Base-by-base conservation (phyloP, 2,888 invertebrate genomes). In the Watsonalla cultraria region DNA sequence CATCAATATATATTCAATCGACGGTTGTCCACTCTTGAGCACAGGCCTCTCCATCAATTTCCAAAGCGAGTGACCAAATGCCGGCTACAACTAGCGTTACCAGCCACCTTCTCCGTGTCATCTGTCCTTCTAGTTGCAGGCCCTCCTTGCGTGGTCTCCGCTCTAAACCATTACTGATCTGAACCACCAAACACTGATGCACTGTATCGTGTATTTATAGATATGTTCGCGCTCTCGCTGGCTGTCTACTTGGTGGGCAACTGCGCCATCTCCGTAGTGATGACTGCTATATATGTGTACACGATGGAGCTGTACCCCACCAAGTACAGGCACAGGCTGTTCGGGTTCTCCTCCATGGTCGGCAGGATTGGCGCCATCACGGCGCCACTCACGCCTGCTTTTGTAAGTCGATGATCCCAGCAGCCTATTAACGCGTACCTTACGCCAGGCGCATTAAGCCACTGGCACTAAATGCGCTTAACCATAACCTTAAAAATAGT, bases 281-380 rank as follows among this genome's bases (percentile, higher is more conserved):
- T 92, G 65, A 89, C 92, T 45, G 83, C 91, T 5, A 68, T 93
- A 47, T 93, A 93, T 72, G 85, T 93, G 59, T 92, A 91, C 66
- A 92, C 93, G 1, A 86, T 93, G 7, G 94, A 94, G 78, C 81
- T 94, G 67, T 94, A 93, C 70, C 94, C 93, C 0, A 94, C 93
- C 14, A 90, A 86, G 62, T 80, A 92, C 24, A 84, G 93, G 5
- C 92, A 93, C 69, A 92, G 92, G 24, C 78, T 93, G 47, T 82
- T 93, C 49, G 92, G 92, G 0, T 84, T 92, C 52, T 93, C 93
- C 64, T 93, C 93, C 11, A 93, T 93, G 92, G 84, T 93, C 61
- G 94, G 93, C 5, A 84, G 93, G 34, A 76, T 94, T 51, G 94
- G 94, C 0, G 92, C 93, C 0, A 93, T 94, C 78, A 62, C 92